phyloP scores from a whole-genome alignment of 2,797 vertebrate genomes.

The Myotis myotis region DNA sequence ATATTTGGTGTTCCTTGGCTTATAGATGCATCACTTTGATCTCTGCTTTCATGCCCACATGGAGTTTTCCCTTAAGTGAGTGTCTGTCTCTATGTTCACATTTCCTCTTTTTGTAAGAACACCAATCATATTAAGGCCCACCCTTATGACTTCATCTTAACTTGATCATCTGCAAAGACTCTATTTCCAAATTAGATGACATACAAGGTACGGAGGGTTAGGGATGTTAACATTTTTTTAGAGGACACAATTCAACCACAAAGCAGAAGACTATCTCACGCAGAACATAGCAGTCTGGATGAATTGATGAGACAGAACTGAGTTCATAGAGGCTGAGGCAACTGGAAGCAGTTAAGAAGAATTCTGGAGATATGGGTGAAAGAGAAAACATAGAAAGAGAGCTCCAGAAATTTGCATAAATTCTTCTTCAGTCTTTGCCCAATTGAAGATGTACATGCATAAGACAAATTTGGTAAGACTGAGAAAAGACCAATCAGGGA shows the following conservation, averaged over 20 bases:
- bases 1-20: background rate
- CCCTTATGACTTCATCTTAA: background rate
- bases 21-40: background rate
- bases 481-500: background rate
- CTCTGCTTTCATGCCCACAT: background rate
- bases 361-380: background rate
- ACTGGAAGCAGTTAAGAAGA: background rate
- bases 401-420: background rate
- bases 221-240: background rate
- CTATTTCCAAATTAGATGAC: background rate
- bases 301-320: background rate
- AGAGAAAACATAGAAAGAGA: background rate
- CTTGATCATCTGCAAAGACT: background rate
- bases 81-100: background rate
- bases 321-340: background rate
- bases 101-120: background rate
- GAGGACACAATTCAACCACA: background rate
- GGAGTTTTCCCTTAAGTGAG: background rate
- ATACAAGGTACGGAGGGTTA: background rate
- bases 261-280: background rate
- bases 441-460: background rate
- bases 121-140: background rate
- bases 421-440: background rate
- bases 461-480: background rate
- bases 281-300: background rate